These are phyloP conservation scores for Phainopepla nitens DNA, from an alignment of 2,113 vertebrate genomes.

Conservation along the genomic window DNA sequence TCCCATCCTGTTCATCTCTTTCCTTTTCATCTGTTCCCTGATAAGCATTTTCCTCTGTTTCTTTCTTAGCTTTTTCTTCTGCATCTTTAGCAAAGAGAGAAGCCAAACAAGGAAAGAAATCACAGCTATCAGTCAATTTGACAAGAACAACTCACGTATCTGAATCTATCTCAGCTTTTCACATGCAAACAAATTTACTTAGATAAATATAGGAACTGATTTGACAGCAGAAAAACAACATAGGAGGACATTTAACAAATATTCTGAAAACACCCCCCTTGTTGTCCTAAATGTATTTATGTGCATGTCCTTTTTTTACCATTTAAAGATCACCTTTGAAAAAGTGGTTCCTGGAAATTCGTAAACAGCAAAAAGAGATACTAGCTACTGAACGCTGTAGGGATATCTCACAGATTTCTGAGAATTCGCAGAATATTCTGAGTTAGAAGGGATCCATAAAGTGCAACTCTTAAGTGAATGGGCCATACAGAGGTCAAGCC, in stretches of 20 bases:
- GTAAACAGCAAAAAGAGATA: not conserved
- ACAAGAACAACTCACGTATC: not conserved
- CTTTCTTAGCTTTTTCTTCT: constrained; percentile 75
- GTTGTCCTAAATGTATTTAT: not conserved
- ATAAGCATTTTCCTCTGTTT: constrained; percentile 79
- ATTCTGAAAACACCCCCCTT: not conserved
- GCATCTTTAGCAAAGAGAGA: constrained; percentile 50
- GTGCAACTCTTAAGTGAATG: not conserved
- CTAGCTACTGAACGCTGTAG: not conserved
- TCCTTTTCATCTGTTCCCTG: constrained; percentile 76
- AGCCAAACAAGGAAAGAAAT: not conserved
- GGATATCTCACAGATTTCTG: not conserved
- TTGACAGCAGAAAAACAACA: not conserved
- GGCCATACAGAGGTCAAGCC: not conserved
- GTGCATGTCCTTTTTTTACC: not conserved
- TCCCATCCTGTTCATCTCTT: constrained; percentile 68
- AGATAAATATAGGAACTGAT: not conserved
- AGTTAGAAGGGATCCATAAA: not conserved
- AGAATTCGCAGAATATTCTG: not conserved
- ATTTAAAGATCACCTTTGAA: not conserved
- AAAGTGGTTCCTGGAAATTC: not conserved
- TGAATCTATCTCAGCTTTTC: not conserved
- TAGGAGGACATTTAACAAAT: not conserved
- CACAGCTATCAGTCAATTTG: not conserved
- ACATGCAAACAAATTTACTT: not conserved